Evolutionary conservation across 2,888 invertebrate genomes (phyloP).

Genomic region (Eilema griseolum): DNA sequence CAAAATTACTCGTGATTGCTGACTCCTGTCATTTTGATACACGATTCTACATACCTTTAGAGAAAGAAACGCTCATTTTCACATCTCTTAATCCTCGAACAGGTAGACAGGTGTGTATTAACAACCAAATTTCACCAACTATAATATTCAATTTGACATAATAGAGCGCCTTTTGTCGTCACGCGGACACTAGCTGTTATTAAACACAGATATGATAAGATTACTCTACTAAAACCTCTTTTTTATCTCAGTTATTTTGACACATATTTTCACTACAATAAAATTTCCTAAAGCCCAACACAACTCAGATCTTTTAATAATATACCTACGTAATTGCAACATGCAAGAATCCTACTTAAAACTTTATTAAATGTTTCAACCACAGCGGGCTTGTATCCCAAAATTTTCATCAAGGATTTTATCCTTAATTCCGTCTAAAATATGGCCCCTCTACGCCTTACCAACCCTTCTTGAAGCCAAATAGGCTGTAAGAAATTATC

Average conservation of each 20-base stretch:
- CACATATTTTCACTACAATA: not conserved
- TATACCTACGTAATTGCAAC: not conserved
- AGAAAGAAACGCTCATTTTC: too few relatives aligned
- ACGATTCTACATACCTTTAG: too few relatives aligned
- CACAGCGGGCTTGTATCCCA: conserved; percentile 22
- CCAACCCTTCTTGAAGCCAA: conserved; percentile 62
- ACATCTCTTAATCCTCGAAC: too few relatives aligned
- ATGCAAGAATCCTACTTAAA: conserved; percentile 18
- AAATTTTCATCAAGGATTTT: conserved; percentile 55
- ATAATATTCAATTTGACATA: too few relatives aligned
- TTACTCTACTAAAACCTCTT: too few relatives aligned
- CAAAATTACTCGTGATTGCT: not conserved
- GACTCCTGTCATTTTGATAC: not conserved
- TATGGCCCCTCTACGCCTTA: conserved; percentile 34
- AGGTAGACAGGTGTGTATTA: too few relatives aligned
- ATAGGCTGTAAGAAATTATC: conserved; percentile 81
- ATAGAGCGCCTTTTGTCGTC: too few relatives aligned
- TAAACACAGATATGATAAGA: too few relatives aligned
- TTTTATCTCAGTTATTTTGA: not conserved
- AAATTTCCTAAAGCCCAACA: not conserved
- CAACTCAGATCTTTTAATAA: not conserved
- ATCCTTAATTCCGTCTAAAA: conserved; percentile 45
- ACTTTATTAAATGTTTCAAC: conserved; percentile 30
- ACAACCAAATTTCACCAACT: too few relatives aligned
- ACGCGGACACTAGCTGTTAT: too few relatives aligned